Base-by-base conservation (phyloP, 2,888 invertebrate genomes). In the Rhagonycha lutea region DNA sequence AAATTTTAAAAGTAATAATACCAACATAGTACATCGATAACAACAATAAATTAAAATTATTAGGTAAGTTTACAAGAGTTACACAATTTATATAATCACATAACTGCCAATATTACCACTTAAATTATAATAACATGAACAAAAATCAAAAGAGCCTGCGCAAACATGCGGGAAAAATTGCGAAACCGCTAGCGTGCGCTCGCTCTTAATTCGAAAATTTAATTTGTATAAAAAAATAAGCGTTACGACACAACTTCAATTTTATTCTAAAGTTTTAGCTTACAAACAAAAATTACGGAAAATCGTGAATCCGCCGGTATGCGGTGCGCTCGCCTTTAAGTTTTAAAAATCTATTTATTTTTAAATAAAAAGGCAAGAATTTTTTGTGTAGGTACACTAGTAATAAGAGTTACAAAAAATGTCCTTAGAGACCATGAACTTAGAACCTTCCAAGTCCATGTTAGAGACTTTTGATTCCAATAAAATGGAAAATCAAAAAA, bases 1-100 rank as follows among this genome's bases (percentile, higher is more conserved):
- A 72, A 24, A 12, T 24, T 24, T 24, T 24, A 23, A 63, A 4
- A 63, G 24, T 14, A 63, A 26, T 65, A 65, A 65, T 65, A 65
- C n/a, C 63, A 65, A 65, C 63, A 65, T 65, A n/a, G n/a, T n/a
- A 65, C 63, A 65, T 65, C 24, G 9, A 26, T 65, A 65, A 65
- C 63, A 65, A 65, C 63, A 65, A 65, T 65, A 65, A 65, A 65
- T 65, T 65, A 23, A 24, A 65, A 65, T 24, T 24, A 47, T 47
- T 47, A 47, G 47, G n/a, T 47, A 47, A 47, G 47, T 47, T 47
- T 47, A 47, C 47, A 47, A 47, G n/a, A 47, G 47, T 47, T 47
- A 47, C n/a, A 47, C n/a, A 47, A 47, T 47, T 47, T 47, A 47
- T 47, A 47, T 47, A n/a, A 47, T 47, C 47, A 47, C 47, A 47